phyloP scores from a whole-genome alignment of 2,888 invertebrate species.

The Brenthis daphne region DNA sequence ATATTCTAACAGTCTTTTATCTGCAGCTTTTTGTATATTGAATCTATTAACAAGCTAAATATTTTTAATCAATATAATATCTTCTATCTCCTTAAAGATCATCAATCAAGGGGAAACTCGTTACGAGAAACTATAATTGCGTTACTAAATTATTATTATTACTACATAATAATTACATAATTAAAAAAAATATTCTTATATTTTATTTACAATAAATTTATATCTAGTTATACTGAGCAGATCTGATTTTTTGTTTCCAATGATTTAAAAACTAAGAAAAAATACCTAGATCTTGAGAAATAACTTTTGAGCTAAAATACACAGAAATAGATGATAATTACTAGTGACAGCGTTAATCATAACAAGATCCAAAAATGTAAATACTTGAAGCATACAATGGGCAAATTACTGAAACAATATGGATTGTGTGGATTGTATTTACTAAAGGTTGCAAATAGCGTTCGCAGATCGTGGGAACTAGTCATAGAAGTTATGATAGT shows the following conservation, averaged over 20 bases:
- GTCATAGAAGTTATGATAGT: background rate
- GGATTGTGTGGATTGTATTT: constrained; percentile 68
- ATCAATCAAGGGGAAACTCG: constrained; percentile 70
- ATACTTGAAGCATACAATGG: constrained; percentile 75
- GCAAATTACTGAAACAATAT: constrained; percentile 79
- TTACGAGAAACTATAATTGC: constrained; percentile 52
- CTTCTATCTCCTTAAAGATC: constrained; percentile 56
- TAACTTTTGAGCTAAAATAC: background rate
- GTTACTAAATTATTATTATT: constrained; percentile 52
- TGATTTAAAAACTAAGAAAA: too few species aligned
- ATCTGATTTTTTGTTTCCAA: too few species aligned
- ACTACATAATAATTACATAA: constrained; percentile 53
- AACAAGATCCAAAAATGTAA: constrained; percentile 70
- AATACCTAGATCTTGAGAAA: too few species aligned
- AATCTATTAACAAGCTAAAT: constrained; percentile 61
- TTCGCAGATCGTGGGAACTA: constrained; percentile 73
- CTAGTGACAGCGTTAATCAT: constrained; percentile 45
- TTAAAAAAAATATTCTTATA: constrained; percentile 26
- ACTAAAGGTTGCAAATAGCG: constrained; percentile 72
- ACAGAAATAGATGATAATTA: background rate
- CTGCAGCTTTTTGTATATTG: constrained; percentile 62
- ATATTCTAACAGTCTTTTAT: constrained; percentile 58
- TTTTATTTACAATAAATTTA: too few species aligned
- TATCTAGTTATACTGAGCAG: too few species aligned
- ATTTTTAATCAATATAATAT: constrained; percentile 68